These are phyloP conservation scores for Helicorthomorpha holstii DNA, from an alignment of 1,140 invertebrate species.

Conservation along the genomic window DNA sequence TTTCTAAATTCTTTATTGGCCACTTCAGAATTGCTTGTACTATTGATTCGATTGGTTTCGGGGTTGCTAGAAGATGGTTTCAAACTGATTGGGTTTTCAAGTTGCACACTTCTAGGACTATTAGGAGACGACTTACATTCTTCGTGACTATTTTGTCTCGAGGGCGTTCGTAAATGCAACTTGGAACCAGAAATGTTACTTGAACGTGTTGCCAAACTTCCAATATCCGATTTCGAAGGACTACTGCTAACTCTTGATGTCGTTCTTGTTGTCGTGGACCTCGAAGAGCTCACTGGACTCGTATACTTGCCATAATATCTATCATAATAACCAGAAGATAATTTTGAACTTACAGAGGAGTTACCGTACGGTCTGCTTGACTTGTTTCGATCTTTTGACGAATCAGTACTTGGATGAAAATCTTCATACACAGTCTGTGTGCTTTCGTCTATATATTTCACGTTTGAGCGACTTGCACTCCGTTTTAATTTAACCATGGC, in stretches of 20 bases:
- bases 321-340: constrained; percentile 8
- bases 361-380: background rate
- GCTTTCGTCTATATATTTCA: background rate
- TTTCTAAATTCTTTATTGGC: constrained; percentile 24
- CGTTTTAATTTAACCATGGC: background rate
- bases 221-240: too few species aligned
- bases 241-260: too few species aligned
- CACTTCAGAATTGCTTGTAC: too few species aligned
- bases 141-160: background rate
- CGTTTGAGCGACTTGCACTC: background rate
- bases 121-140: background rate
- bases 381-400: too few species aligned
- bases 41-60: background rate
- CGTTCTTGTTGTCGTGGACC: too few species aligned
- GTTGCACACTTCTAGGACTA: background rate
- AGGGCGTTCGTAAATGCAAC: background rate
- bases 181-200: too few species aligned
- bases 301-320: constrained; percentile 8
- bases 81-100: background rate
- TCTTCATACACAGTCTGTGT: background rate
- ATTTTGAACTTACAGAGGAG: background rate
- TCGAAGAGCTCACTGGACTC: background rate
- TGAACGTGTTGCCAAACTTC: too few species aligned
- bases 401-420: background rate
- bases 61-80: background rate